A percentile compares a stretch with the other conserved stretches of the same genome.
phyloP scores from a whole-genome alignment of 2,113 vertebrate species.

The Leiothrix lutea region DNA sequence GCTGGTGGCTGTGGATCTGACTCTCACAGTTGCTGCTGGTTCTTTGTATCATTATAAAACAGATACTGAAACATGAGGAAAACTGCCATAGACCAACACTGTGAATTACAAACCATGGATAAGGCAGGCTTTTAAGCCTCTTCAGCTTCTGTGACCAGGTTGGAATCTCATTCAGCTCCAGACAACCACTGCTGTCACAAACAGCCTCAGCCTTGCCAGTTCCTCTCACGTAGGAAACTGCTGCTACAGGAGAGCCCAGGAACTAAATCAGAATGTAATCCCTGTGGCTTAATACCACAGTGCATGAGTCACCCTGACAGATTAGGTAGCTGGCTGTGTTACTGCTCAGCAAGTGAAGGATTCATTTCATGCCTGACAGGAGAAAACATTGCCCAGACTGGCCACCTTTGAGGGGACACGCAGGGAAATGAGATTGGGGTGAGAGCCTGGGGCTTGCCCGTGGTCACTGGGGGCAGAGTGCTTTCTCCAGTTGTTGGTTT shows the following conservation, averaged over 20 bases:
- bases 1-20: background rate
- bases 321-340: background rate
- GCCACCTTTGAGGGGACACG: fast-evolving
- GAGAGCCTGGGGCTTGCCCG: fast-evolving
- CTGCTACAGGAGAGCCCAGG: background rate
- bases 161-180: background rate
- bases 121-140: background rate
- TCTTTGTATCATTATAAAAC: background rate
- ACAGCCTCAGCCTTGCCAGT: background rate
- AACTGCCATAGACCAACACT: background rate
- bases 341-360: background rate
- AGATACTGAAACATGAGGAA: background rate
- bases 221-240: background rate
- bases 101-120: background rate
- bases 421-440: background rate
- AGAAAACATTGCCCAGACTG: background rate
- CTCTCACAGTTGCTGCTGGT: background rate
- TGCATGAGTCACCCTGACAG: constrained; percentile 2
- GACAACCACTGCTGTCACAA: background rate
- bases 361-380: background rate
- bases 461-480: fast-evolving
- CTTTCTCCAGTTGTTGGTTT: background rate
- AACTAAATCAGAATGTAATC: background rate
- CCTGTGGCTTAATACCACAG: background rate
- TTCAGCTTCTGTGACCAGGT: background rate